These are phyloP conservation scores for Conus betulinus DNA, from an alignment of 1,140 invertebrate genomes.

Conservation along the genomic window DNA sequence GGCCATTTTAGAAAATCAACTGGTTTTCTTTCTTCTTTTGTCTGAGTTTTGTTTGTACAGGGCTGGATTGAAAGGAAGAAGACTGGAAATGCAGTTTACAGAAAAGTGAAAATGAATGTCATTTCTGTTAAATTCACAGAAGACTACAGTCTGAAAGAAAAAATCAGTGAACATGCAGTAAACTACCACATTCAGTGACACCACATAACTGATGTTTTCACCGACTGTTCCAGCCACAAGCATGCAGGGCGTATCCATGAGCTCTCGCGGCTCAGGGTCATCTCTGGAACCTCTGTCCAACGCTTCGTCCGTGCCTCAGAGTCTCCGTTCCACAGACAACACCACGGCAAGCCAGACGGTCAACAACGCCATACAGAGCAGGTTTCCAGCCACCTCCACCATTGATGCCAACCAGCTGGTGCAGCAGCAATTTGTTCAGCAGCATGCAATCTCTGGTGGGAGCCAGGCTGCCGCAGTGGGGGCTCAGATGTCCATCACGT, in stretches of 20 bases:
- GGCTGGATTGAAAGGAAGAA: too few species aligned
- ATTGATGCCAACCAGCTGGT: slow-evolving; percentile 41
- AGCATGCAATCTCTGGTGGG: neutral
- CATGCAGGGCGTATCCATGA: slow-evolving; percentile 1
- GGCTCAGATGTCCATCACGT: neutral
- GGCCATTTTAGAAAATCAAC: too few species aligned
- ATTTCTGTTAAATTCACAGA: too few species aligned
- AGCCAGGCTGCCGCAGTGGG: neutral
- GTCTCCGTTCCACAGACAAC: slow-evolving; percentile 46
- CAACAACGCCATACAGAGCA: slow-evolving; percentile 26
- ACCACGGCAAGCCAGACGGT: slow-evolving; percentile 43
- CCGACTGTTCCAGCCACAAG: neutral
- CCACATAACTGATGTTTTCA: neutral
- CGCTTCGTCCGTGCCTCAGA: slow-evolving; percentile 32
- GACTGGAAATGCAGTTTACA: too few species aligned
- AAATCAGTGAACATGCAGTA: neutral
- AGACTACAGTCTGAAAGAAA: too few species aligned
- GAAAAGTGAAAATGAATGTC: neutral
- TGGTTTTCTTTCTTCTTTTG: neutral
- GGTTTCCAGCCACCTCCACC: slow-evolving; percentile 31
- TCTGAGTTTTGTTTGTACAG: too few species aligned
- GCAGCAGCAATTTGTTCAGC: slow-evolving; percentile 33
- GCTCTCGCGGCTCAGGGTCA: slow-evolving; percentile 25
- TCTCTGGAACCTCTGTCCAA: slow-evolving; percentile 27
- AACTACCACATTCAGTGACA: neutral